Evolutionary conservation across 2,113 vertebrate genomes (phyloP), one percentile per base, ranked within the genome.

Genomic region (Hippoglossus stenolepis): DNA sequence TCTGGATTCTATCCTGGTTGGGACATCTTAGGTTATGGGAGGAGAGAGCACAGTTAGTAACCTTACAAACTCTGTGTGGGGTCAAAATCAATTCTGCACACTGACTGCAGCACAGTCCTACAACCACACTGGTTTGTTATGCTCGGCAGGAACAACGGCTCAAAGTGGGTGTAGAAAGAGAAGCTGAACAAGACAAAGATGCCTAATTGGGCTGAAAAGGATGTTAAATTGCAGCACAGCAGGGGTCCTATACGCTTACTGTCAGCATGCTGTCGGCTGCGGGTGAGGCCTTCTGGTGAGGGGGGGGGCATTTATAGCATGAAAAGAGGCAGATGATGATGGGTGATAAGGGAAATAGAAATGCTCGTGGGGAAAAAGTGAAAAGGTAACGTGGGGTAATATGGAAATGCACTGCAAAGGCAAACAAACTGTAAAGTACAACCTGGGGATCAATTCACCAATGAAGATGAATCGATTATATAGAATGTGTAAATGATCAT

Each of bases 151-250:
- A 21, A 56, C 51, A 43, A 53, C 13, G 7, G 49, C 38, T 62
- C 65, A 13, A 64, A 54, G 75, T 62, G 64, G 67, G 63, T 0
- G 18, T 53, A 8, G 67, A 56, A 9, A 66, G 43, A 79, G n/a
- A 71, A 65, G 51, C 26, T 5, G 35, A 43, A 73, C 47, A 69
- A 84, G 68, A 67, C 38, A 66, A 77, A 60, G 35, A 85, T 58
- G 59, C 47, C 61, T 71, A 70, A 85, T 65, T 85, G 58, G 77
- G 45, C 79, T 23, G 75, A 70, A 84, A 82, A 80, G 77, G 60
- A 72, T 73, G 70, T 63, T 65, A 65, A 78, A 85, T 68, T 69
- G 60, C 54, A 61, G 68, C 77, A 51, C 77, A 60, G 66, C 26
- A 24, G 65, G 80, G 38, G 56, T 64, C 58, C 68, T 75, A 57